Percentiles rank a stretch among this genome's conserved stretches.
Conservation (phyloP, 2,113 vertebrate species). For the Solenodon paradoxus region DNA sequence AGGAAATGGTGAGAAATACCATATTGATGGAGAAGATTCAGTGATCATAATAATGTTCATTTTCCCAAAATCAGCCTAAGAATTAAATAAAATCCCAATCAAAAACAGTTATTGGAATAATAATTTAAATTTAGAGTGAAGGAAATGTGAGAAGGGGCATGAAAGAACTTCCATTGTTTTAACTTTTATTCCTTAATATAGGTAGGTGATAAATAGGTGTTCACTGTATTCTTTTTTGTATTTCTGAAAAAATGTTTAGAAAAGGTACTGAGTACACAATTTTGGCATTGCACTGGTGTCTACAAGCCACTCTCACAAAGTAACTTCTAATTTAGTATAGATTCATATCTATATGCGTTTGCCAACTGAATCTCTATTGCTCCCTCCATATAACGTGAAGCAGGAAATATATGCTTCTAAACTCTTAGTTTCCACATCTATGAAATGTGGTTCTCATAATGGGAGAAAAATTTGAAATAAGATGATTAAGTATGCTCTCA, state of each 20-base stretch:
- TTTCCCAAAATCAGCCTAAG: neutral
- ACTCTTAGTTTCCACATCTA: neutral
- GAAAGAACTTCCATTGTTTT: neutral
- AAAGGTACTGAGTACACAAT: neutral
- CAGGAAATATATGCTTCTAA: neutral
- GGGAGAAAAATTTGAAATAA: neutral
- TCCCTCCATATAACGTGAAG: neutral
- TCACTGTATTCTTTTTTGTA: neutral
- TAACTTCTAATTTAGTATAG: constrained; percentile 10
- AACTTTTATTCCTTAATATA: neutral
- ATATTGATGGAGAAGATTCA: neutral
- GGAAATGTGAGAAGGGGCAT: neutral
- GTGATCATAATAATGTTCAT: neutral
- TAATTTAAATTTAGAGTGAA: neutral
- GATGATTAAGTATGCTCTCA: neutral
- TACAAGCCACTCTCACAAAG: neutral
- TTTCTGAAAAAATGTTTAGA: constrained; percentile 33
- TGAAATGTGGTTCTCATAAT: constrained; percentile 18
- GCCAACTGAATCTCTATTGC: neutral
- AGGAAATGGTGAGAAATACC: neutral
- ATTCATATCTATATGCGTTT: neutral
- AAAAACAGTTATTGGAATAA: constrained; percentile 34
- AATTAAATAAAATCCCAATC: neutral
- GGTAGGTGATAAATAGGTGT: neutral
- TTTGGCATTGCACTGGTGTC: neutral